Evolutionary conservation across 2,888 invertebrate genomes (phyloP).

Genomic region (Pachliopta kotzebuea): DNA sequence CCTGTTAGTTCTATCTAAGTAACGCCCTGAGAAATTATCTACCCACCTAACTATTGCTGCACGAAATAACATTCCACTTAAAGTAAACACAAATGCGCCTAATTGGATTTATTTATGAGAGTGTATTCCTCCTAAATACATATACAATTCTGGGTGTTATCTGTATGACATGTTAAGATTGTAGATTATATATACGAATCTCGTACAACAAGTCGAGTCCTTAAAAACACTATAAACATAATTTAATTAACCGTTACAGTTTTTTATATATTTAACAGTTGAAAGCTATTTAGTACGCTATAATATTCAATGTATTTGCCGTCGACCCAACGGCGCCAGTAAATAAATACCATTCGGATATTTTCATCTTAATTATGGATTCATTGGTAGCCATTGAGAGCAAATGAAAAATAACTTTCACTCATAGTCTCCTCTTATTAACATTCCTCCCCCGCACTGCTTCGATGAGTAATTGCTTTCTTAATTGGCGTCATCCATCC

Average conservation of each 20-base stretch:
- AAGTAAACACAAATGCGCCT: constrained; percentile 25
- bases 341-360: constrained; percentile 37
- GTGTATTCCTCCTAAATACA: constrained; percentile 6
- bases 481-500: constrained; percentile 80
- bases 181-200: not conserved
- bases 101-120: constrained; percentile 25
- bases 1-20: constrained; percentile 30
- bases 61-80: constrained; percentile 28
- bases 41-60: constrained; percentile 17
- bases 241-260: too few relatives aligned
- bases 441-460: constrained; percentile 74
- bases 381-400: constrained; percentile 60
- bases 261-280: too few relatives aligned
- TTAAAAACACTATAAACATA: not conserved
- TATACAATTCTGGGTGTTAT: constrained; percentile 7
- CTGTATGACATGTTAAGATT: constrained; percentile 6
- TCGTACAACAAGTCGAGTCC: not conserved
- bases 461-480: constrained; percentile 80
- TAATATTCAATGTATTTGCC: constrained; percentile 12
- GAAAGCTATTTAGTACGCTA: constrained; percentile 2
- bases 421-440: constrained; percentile 72
- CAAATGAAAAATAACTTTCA: constrained; percentile 70
- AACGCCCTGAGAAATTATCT: constrained; percentile 31
- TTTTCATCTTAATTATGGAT: constrained; percentile 66
- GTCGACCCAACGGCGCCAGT: constrained; percentile 23